Evolutionary conservation across 2,113 vertebrate species (phyloP), one percentile per base, ranked within the genome.

Genomic region (Donacobius atricapilla): DNA sequence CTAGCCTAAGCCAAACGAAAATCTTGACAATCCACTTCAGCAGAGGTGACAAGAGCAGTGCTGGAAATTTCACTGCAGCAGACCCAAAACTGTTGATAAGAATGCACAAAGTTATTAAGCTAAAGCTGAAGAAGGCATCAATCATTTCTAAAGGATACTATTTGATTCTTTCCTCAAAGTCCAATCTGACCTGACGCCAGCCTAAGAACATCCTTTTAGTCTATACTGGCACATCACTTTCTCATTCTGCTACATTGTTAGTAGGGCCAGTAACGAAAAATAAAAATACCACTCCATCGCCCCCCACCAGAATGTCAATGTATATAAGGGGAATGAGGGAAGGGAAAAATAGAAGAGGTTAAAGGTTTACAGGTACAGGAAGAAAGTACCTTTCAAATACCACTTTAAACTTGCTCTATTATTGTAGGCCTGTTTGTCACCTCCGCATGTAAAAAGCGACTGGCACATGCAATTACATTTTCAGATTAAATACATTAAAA

Each of bases 101-200:
- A 72, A 87, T 39, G 63, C 88, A 69, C 57, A 54, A 82, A 92
- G 83, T 83, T 82, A 95, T 95, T 91, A 90, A 95, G 44, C 60
- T 80, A 71, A 82, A 97, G 83, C 89, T 65, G 15, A 60, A 58
- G 60, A 83, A 48, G 33, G 75, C 82, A 96, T 93, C 92, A 88
- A 94, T 97, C 93, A 93, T 75, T 87, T 60, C 16, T 6, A 89
- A 97, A 97, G 70, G 31, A 44, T 61, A 35, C 58, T 6, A 12
- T 86, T 90, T 87, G 58, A 93, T 94, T 94, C 79, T 93, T 72
- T 69, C 69, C 72, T 71, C 64, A 81, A 90, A 79, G 51, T 69
- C 42, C 76, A 68, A 22, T 56, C 65, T 80, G 85, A 61, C 87
- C 94, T 93, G 90, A 89, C 80, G 91, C 37, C 31, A 54, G 61